Conservation (phyloP, 2,888 invertebrate species). For the Suillia variegata region DNA sequence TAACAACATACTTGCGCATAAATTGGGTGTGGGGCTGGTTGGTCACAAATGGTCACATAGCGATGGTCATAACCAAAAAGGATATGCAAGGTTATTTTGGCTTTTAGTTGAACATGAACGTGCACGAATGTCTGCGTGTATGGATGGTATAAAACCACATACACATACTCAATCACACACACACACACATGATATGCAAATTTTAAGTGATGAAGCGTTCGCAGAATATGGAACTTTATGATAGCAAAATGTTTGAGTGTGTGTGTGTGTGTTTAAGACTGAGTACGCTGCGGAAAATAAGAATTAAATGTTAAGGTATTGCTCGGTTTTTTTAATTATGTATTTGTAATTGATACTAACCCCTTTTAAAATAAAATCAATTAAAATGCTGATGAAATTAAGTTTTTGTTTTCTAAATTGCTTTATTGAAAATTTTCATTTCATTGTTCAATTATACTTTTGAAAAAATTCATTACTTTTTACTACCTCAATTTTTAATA, state of each 20-base stretch:
- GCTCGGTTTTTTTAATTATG: too few species aligned
- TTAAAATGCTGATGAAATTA: too few species aligned
- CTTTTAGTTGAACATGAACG: conserved; percentile 5
- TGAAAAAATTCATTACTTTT: too few species aligned
- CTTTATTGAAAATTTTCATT: too few species aligned
- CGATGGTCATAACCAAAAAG: background rate
- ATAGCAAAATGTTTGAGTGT: background rate
- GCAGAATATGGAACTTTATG: conserved; percentile 13
- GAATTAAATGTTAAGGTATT: too few species aligned
- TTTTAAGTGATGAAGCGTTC: conserved; percentile 13
- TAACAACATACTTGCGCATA: background rate
- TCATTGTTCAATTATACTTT: too few species aligned
- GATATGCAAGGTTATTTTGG: background rate
- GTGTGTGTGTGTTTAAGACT: too few species aligned
- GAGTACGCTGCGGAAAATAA: background rate
- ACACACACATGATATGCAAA: conserved; percentile 7
- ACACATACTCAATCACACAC: background rate
- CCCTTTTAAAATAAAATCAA: too few species aligned
- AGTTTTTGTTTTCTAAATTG: too few species aligned
- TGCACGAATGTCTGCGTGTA: background rate
- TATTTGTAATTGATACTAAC: too few species aligned
- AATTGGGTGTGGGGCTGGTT: background rate
- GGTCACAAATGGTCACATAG: background rate
- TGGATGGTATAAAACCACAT: background rate
- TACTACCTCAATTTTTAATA: too few species aligned